phyloP scores from a whole-genome alignment of 1,140 invertebrate species.

The Rhagoletis zephyria region DNA sequence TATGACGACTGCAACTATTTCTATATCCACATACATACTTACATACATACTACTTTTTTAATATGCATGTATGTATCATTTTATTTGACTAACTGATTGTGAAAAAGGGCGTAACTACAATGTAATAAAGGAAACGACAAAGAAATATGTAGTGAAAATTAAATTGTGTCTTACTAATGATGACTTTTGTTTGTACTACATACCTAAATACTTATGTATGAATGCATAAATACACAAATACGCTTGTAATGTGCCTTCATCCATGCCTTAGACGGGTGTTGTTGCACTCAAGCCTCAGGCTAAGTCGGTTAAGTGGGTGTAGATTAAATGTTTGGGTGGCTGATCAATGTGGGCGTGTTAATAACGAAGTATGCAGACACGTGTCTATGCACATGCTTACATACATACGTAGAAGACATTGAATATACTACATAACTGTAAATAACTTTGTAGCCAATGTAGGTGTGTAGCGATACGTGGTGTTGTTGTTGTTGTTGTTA shows the following conservation, averaged over 20 bases:
- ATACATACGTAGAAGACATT: neutral
- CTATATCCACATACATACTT: too few relatives aligned
- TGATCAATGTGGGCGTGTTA: slow-evolving; percentile 18
- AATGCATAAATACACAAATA: neutral
- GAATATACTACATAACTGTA: neutral
- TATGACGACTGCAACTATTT: neutral
- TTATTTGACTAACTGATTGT: neutral
- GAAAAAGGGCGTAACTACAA: neutral
- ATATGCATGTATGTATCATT: neutral
- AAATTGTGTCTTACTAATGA: neutral
- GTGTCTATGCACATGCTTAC: neutral
- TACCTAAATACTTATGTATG: neutral
- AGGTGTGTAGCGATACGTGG: neutral
- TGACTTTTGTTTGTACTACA: neutral
- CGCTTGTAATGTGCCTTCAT: neutral
- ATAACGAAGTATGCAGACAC: neutral
- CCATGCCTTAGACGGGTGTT: neutral
- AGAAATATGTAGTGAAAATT: neutral
- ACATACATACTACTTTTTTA: too few relatives aligned
- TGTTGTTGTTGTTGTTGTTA: neutral
- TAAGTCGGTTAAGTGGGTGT: slow-evolving; percentile 43
- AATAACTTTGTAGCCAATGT: neutral
- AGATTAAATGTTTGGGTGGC: slow-evolving; percentile 15
- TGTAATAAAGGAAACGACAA: neutral
- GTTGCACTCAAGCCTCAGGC: neutral